Evolutionary conservation across 1,140 invertebrate species (phyloP), one percentile per base, ranked within the genome.

Genomic region (Drosophila parvula): DNA sequence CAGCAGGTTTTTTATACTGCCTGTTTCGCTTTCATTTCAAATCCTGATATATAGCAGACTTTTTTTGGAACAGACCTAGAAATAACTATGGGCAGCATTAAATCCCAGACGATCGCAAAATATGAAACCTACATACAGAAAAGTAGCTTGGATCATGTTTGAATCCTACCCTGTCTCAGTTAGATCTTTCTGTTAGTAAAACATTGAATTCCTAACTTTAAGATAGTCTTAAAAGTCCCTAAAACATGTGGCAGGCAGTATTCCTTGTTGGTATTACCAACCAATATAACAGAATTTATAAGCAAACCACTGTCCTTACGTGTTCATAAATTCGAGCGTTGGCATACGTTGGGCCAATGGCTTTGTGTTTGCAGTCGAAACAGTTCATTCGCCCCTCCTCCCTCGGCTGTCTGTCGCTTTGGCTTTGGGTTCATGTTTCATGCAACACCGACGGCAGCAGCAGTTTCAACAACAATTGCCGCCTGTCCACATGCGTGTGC

Each of bases 401-500:
- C 48, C 40, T 30, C 59, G 12, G 55, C 50, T 64, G 80, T 83
- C 81, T 85, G 81, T 85, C 63, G 64, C 60, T 75, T 57, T 41
- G 53, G 69, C 78, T 59, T 71, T 60, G 68, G 83, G 84, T 88
- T 84, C 84, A 88, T 89, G 70, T 89, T 84, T 89, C 81, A 85
- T 85, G 85, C 76, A 83, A 51, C 48, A 58, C 57, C 48, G 53
- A 22, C 40, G 40, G 48, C 75, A 58, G 32, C 56, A 70, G 75
- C 68, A 74, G 78, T 65, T 62, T 64, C 70, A 64, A 45, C 71
- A 67, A 70, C 67, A 81, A 79, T 48, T 74, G 57, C 64, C 64
- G 69, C 61, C 61, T 74, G 79, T 77, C 68, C 73, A 80, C 70
- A 88, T 81, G 80, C 70, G 84, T 80, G 85, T 89, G 84, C 84